Percentiles rank a stretch among this genome's conserved stretches.
These are phyloP conservation scores for Cybosia mesomella DNA, from an alignment of 2,888 invertebrate species.

Conservation along the genomic window DNA sequence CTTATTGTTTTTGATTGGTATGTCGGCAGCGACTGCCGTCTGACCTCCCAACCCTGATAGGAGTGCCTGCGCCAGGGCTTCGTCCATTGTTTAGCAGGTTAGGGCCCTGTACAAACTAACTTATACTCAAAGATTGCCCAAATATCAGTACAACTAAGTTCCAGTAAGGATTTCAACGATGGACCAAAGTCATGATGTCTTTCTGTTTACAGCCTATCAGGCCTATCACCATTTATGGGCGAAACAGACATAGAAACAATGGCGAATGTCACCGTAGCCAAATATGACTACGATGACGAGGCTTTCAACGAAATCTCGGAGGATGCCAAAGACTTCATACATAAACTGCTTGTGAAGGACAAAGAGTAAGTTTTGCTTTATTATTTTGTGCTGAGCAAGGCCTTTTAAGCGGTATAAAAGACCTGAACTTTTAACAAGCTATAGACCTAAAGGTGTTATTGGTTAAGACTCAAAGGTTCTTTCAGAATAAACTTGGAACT, in stretches of 20 bases:
- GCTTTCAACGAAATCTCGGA: slow-evolving; percentile 98
- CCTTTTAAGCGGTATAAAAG: slow-evolving; percentile 8
- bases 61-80: too few species aligned
- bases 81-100: too few species aligned
- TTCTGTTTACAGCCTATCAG: slow-evolving; percentile 90
- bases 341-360: slow-evolving; percentile 96
- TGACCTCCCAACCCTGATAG: too few species aligned
- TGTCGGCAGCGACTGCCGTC: too few species aligned
- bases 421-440: slow-evolving; percentile 29
- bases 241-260: slow-evolving; percentile 99
- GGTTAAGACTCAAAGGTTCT: background rate
- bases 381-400: slow-evolving; percentile 30
- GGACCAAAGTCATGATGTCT: background rate
- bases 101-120: too few species aligned
- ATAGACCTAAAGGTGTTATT: background rate
- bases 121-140: too few species aligned
- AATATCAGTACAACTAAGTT: background rate
- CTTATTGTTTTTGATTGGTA: too few species aligned
- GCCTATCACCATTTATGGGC: slow-evolving; percentile 99
- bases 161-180: background rate
- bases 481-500: background rate
- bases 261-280: slow-evolving; percentile 99
- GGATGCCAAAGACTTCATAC: slow-evolving; percentile 98
- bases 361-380: slow-evolving; percentile 90
- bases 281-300: slow-evolving; percentile 99